phyloP scores from a whole-genome alignment of 2,113 vertebrate genomes.

The Uropsilus gracilis region DNA sequence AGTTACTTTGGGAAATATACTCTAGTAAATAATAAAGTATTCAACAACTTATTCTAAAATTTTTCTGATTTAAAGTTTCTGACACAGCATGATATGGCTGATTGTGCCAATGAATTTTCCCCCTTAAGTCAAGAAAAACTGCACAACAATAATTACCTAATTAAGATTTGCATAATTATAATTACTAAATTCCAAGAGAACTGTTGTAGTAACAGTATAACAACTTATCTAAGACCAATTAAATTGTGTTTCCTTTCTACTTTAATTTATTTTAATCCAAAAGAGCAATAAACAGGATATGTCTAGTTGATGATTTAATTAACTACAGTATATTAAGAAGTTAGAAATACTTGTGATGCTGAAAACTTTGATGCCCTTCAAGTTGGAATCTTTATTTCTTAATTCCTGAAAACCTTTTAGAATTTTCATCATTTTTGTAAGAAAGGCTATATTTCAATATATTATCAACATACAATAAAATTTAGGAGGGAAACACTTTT shows the following conservation, averaged over 20 bases:
- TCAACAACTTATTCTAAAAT: conserved; percentile 45
- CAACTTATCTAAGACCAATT: conserved; percentile 82
- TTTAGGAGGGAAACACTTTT: not conserved
- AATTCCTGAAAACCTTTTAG: not conserved
- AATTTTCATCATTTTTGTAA: conserved; percentile 39
- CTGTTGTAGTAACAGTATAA: conserved; percentile 79
- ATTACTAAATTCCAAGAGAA: conserved; percentile 85
- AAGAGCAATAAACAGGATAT: conserved; percentile 78
- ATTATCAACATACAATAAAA: not conserved
- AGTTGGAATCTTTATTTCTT: conserved; percentile 3
- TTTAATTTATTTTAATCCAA: conserved; percentile 83
- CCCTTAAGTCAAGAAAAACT: conserved; percentile 79
- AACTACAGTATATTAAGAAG: conserved; percentile 72
- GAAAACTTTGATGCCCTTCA: conserved; percentile 69
- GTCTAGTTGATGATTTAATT: conserved; percentile 84
- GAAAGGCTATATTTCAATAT: not conserved
- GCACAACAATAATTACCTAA: conserved; percentile 84
- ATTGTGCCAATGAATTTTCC: conserved; percentile 75
- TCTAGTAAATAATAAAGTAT: not conserved
- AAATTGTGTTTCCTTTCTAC: conserved; percentile 77
- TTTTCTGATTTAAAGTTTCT: conserved; percentile 74
- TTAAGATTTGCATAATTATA: conserved; percentile 86
- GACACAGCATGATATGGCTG: conserved; percentile 74
- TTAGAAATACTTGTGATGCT: conserved; percentile 75
- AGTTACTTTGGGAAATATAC: not conserved